These are phyloP conservation scores for Sturmia bella DNA, from an alignment of 2,888 invertebrate genomes.

Conservation along the genomic window DNA sequence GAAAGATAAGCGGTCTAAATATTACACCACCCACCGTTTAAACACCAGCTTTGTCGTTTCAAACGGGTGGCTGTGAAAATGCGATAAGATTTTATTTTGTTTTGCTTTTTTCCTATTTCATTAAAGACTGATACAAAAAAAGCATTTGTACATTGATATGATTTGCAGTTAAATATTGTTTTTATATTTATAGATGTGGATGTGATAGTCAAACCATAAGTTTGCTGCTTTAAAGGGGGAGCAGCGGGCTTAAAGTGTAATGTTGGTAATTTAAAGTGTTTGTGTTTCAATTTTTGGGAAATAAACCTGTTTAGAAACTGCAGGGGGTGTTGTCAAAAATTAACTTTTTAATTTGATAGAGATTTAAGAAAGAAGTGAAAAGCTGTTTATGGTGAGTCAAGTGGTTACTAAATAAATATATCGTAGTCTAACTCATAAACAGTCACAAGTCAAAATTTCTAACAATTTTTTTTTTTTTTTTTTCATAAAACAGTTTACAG, in stretches of 20 bases:
- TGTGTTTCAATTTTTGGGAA: constrained; percentile 71
- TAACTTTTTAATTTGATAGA: constrained; percentile 17
- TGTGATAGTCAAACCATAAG: constrained; percentile 30
- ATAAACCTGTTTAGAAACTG: constrained; percentile 72
- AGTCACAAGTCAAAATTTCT: too few relatives aligned
- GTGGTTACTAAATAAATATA: too few relatives aligned
- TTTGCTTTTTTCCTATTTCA: constrained; percentile 65
- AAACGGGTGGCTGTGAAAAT: constrained; percentile 77
- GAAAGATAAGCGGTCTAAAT: constrained; percentile 66
- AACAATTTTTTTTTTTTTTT: too few relatives aligned
- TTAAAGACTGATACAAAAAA: constrained; percentile 70
- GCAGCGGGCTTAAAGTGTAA: background rate
- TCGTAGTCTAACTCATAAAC: too few relatives aligned
- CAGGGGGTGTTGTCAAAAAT: background rate
- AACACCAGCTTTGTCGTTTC: constrained; percentile 37
- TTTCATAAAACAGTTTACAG: too few relatives aligned
- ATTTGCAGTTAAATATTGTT: constrained; percentile 29
- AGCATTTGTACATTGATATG: constrained; percentile 69
- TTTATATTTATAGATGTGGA: constrained; percentile 10
- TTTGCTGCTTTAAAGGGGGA: background rate
- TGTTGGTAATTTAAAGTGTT: constrained; percentile 66
- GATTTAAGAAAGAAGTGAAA: background rate
- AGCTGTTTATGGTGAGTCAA: too few relatives aligned
- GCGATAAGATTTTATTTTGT: constrained; percentile 77
- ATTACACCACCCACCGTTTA: constrained; percentile 44